Conservation (phyloP, 2,888 invertebrate species). For the Scaptomyza tumidula region DNA sequence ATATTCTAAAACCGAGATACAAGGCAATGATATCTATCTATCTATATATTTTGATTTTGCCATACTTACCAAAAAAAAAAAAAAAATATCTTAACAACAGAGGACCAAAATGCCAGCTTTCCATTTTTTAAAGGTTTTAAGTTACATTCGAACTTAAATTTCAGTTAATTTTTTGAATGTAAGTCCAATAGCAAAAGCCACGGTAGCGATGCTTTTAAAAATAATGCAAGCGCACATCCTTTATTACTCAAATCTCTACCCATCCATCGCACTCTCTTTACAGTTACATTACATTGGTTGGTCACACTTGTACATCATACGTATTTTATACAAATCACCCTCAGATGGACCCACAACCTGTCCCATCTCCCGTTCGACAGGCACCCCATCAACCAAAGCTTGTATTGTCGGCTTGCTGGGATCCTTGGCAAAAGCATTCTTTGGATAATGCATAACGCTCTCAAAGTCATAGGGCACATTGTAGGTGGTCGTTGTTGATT, state of each 20-base stretch:
- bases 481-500: constrained; percentile 71
- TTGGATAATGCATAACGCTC: constrained; percentile 81
- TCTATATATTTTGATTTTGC: too few species aligned
- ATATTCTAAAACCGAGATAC: too few species aligned
- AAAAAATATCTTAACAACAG: too few species aligned
- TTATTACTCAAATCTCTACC: not conserved
- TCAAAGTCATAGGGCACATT: constrained; percentile 77
- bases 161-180: too few species aligned
- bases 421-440: constrained; percentile 80
- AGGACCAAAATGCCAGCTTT: too few species aligned
- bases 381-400: constrained; percentile 60
- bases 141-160: too few species aligned
- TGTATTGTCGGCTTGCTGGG: constrained; percentile 73
- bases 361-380: constrained; percentile 75
- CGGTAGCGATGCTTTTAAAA: not conserved
- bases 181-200: not conserved
- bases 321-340: constrained; percentile 80
- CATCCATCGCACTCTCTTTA: not conserved
- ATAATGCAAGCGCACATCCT: constrained; percentile 7
- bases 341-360: constrained; percentile 77
- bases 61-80: too few species aligned
- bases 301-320: constrained; percentile 81
- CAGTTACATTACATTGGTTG: constrained; percentile 2
- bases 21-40: too few species aligned
- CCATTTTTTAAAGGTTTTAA: too few species aligned